These are phyloP conservation scores for Fukomys damarensis DNA, from an alignment of 2,113 vertebrate genomes.

Conservation along the genomic window DNA sequence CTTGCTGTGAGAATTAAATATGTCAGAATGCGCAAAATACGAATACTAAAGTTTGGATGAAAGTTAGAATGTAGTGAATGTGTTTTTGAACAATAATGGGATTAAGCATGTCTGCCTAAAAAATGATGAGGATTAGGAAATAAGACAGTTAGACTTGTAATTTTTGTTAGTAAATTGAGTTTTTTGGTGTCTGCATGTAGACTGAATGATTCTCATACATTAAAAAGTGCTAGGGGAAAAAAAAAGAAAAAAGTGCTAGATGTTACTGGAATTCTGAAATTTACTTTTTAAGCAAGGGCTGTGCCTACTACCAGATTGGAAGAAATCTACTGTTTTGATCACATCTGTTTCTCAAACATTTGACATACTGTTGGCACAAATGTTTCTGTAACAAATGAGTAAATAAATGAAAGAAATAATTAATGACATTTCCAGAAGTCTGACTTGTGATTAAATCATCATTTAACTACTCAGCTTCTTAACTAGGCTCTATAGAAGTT, in stretches of 20 bases:
- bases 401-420: slow-evolving; percentile 37
- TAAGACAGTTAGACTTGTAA: background rate
- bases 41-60: background rate
- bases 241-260: background rate
- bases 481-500: background rate
- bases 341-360: slow-evolving; percentile 1
- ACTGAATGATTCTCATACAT: background rate
- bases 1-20: background rate
- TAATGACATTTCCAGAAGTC: background rate
- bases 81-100: slow-evolving; percentile 5
- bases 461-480: background rate
- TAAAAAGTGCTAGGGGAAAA: background rate
- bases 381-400: background rate
- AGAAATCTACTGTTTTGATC: background rate
- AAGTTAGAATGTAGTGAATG: background rate
- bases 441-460: background rate
- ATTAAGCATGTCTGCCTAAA: background rate
- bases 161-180: background rate
- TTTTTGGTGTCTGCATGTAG: background rate
- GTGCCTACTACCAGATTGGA: background rate
- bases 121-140: background rate
- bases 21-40: background rate
- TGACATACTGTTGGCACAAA: background rate
- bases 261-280: slow-evolving; percentile 19
- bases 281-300: background rate